Conservation (phyloP, 2,113 vertebrate genomes). For the Bos javanicus region DNA sequence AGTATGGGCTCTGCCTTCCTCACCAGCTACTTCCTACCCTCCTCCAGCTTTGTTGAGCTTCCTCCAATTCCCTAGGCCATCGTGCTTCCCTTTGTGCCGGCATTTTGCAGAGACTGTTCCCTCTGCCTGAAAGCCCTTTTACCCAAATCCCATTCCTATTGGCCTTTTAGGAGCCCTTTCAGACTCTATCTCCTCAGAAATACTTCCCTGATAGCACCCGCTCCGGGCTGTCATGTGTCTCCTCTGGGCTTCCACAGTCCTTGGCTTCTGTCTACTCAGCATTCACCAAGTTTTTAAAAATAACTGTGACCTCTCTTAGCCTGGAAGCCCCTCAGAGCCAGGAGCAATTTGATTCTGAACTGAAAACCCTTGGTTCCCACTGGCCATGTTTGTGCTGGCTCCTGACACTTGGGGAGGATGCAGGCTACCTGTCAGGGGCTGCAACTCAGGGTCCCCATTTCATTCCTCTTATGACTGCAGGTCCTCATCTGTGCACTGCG, state of each 20-base stretch:
- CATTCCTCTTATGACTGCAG: background rate
- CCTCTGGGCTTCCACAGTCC: background rate
- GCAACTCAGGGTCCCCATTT: background rate
- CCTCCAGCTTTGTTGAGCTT: background rate
- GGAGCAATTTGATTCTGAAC: background rate
- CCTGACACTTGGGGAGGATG: background rate
- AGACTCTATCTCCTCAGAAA: background rate
- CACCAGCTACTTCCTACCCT: background rate
- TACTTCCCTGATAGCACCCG: background rate
- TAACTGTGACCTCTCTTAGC: background rate
- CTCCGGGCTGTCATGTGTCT: background rate
- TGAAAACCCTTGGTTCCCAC: background rate
- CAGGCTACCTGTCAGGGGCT: background rate
- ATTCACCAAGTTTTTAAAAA: background rate
- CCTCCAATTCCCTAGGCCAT: background rate
- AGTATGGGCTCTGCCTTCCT: background rate
- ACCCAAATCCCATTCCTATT: background rate
- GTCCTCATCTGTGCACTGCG: background rate
- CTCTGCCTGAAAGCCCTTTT: background rate
- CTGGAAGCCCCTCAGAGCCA: background rate
- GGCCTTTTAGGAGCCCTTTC: background rate
- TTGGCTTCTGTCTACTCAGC: background rate
- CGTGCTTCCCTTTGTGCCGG: background rate
- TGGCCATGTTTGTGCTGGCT: background rate
- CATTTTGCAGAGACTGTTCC: background rate